Conservation (phyloP, 2,113 vertebrate genomes). For the Gambusia affinis region DNA sequence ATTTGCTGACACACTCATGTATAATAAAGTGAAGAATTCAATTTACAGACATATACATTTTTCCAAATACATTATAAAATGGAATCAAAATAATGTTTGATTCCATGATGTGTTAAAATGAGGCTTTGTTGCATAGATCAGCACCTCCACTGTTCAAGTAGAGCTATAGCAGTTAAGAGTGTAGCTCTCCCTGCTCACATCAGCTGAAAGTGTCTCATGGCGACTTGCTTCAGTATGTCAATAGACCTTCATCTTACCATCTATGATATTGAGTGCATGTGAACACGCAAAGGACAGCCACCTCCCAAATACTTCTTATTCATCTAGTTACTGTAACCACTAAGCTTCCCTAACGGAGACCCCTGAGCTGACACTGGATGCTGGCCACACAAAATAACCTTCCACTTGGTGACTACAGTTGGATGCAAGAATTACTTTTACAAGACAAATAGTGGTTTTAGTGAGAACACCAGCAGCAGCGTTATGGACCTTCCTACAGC, state of each 20-base stretch:
- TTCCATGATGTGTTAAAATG: conserved; percentile 36
- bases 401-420: background rate
- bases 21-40: no score
- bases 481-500: no score
- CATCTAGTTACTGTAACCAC: conserved; percentile 12
- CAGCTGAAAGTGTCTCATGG: conserved; percentile 56
- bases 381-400: background rate
- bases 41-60: background rate
- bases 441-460: no score
- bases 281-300: conserved; percentile 25
- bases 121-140: conserved; percentile 59
- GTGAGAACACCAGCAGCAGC: no score
- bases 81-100: conserved; percentile 35
- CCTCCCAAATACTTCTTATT: conserved; percentile 13
- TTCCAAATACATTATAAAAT: background rate
- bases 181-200: conserved; percentile 17
- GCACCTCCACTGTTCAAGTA: conserved; percentile 43
- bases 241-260: conserved; percentile 54
- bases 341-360: conserved; percentile 39
- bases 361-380: conserved; percentile 16
- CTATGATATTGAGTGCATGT: conserved; percentile 65
- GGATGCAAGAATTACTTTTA: background rate
- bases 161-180: conserved; percentile 45
- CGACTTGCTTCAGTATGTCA: conserved; percentile 53
- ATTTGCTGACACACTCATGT: no score